Evolutionary conservation across 2,797 vertebrate species (phyloP).

Genomic region (Florisuga fusca): DNA sequence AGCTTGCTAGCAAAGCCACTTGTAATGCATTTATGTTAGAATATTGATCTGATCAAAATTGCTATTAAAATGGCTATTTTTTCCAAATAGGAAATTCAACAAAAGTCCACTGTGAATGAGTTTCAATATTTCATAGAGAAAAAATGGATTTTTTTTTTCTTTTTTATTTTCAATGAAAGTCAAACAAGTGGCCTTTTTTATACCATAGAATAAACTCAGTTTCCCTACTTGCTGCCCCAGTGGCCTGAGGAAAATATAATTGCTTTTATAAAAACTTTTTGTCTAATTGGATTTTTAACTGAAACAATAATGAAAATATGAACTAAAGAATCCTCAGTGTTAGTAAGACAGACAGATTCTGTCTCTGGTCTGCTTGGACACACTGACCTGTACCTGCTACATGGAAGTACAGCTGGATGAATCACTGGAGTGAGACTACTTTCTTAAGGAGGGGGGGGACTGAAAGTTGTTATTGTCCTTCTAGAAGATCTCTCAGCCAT

Average conservation of each 20-base stretch:
- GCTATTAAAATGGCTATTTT: neutral
- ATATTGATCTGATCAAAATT: neutral
- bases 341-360: neutral
- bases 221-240: neutral
- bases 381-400: rapidly evolving
- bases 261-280: neutral
- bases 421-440: neutral
- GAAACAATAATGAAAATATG: neutral
- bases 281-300: neutral
- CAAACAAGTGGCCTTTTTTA: neutral
- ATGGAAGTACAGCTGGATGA: neutral
- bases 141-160: neutral
- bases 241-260: neutral
- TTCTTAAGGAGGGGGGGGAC: neutral
- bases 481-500: neutral
- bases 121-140: neutral
- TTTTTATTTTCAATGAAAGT: neutral
- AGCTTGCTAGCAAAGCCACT: neutral
- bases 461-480: neutral
- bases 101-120: neutral
- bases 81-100: neutral
- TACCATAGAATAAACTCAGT: neutral
- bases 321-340: neutral
- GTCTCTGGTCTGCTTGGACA: neutral
- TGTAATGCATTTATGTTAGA: neutral